These are phyloP conservation scores for Cochlearius cochlearius DNA, from an alignment of 2,113 vertebrate genomes.

Conservation along the genomic window DNA sequence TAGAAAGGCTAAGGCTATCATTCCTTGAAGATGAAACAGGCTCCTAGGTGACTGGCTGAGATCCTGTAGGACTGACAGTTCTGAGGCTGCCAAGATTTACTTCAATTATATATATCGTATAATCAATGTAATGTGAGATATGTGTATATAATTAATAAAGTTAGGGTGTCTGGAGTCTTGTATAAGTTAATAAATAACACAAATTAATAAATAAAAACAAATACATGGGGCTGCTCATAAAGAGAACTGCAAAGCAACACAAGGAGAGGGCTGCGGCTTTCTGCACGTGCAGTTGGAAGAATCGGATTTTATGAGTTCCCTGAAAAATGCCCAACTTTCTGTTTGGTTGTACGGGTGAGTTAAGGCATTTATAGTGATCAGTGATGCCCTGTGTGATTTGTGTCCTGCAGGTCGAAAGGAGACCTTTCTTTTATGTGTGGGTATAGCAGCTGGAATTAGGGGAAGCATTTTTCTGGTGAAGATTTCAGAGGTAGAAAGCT, in stretches of 20 bases:
- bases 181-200: not conserved
- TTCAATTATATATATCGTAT: slow-evolving; percentile 11
- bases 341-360: not conserved
- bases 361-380: not conserved
- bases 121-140: not conserved
- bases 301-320: not conserved
- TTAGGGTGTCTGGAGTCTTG: not conserved
- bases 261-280: not conserved
- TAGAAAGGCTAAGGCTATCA: not conserved
- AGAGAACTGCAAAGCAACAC: not conserved
- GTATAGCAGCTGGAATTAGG: not conserved
- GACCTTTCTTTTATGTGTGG: not conserved
- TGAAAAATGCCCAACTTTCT: not conserved
- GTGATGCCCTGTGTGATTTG: not conserved
- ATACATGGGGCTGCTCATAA: not conserved
- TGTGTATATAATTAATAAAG: not conserved
- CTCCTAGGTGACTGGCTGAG: not conserved
- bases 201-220: slow-evolving; percentile 37
- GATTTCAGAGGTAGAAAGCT: not conserved
- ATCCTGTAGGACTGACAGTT: not conserved
- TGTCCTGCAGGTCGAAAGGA: not conserved
- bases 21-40: slow-evolving; percentile 22
- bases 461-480: not conserved
- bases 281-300: not conserved
- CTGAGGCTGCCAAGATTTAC: slow-evolving; percentile 2